These are phyloP conservation scores for Sebastes vulpes DNA, from an alignment of 2,797 vertebrate species.

Conservation along the genomic window DNA sequence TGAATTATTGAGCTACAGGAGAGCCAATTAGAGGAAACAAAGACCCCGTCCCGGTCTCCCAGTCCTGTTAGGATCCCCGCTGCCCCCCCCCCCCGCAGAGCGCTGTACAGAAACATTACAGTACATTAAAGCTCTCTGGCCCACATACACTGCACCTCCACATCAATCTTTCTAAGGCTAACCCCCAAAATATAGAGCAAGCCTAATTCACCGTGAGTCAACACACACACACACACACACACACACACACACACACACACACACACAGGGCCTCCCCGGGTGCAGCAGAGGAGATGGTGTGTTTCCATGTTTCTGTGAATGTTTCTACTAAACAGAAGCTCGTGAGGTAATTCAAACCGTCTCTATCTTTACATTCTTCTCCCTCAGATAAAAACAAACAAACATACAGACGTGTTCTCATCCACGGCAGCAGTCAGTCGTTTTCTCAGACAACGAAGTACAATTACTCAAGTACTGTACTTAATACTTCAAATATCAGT, in stretches of 20 bases:
- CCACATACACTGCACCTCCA: conserved; percentile 42
- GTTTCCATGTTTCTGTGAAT: background rate
- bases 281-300: background rate
- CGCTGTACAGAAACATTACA: conserved; percentile 21
- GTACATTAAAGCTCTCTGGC: conserved; percentile 38
- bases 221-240: background rate
- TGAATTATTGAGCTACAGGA: conserved; percentile 10
- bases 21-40: conserved; percentile 10
- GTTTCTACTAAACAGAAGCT: background rate
- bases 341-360: background rate
- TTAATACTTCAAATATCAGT: no score
- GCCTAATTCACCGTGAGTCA: conserved; percentile 40
- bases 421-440: background rate
- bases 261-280: background rate
- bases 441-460: no score
- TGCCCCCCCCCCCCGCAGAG: background rate
- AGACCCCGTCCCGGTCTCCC: background rate
- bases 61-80: background rate
- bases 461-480: no score
- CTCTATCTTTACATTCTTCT: background rate
- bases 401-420: background rate
- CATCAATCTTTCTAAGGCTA: conserved; percentile 53
- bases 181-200: conserved; percentile 54
- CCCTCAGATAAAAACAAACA: background rate
- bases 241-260: background rate